These are phyloP conservation scores for Dicrurus megarhynchus DNA, from an alignment of 2,113 vertebrate genomes.

Conservation along the genomic window DNA sequence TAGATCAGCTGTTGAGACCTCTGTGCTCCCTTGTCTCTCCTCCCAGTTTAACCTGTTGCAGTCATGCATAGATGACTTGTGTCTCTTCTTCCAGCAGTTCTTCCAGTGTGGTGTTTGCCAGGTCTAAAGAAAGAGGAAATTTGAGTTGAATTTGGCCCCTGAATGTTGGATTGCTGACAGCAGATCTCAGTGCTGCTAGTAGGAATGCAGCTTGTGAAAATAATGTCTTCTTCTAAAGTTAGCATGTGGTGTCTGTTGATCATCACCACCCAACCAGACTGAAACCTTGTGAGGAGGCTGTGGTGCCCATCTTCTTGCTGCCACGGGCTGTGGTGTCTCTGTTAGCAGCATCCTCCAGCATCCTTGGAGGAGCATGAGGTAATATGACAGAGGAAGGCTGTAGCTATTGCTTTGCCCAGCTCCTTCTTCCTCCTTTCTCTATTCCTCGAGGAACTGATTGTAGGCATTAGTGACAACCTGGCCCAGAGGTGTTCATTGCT, in stretches of 20 bases:
- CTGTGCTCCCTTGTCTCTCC: neutral
- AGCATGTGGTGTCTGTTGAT: neutral
- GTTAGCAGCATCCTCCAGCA: neutral
- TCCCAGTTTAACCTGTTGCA: neutral
- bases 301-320: neutral
- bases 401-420: neutral
- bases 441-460: neutral
- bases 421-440: neutral
- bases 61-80: accelerated
- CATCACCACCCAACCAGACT: neutral
- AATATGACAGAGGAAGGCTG: neutral
- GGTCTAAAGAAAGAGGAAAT: neutral
- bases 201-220: neutral
- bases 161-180: neutral
- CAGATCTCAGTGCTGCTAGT: neutral
- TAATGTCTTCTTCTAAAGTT: neutral
- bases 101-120: neutral
- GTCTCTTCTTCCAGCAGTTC: neutral
- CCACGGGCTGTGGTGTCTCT: neutral
- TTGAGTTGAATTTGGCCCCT: neutral
- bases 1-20: neutral
- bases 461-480: neutral
- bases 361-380: neutral
- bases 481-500: neutral
- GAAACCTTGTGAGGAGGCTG: neutral